A percentile compares a stretch with the other conserved stretches of the same genome.
Evolutionary conservation across 2,113 vertebrate genomes (phyloP).

Genomic region (Oryzias melastigma): DNA sequence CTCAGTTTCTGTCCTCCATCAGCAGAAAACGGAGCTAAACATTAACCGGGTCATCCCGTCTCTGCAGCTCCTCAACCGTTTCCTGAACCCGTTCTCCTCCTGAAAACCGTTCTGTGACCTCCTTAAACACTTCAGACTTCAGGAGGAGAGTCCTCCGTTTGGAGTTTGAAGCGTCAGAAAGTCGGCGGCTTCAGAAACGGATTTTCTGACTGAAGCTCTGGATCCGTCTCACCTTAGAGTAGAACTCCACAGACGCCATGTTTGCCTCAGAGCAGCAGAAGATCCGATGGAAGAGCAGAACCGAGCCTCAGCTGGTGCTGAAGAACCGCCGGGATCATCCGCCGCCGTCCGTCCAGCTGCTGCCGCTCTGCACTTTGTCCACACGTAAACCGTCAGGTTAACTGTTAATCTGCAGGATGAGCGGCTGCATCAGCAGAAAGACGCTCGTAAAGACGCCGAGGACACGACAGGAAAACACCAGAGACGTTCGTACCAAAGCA

Average conservation of each 20-base stretch:
- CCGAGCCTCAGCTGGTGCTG: background rate
- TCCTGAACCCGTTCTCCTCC: background rate
- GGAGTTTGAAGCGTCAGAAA: no score
- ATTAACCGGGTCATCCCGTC: conserved; percentile 74
- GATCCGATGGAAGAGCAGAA: background rate
- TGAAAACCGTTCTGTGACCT: no score
- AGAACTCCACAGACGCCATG: conserved; percentile 70
- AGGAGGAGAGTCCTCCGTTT: no score
- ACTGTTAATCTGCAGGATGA: conserved; percentile 73
- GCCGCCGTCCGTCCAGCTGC: conserved; percentile 14
- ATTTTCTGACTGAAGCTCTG: fast-evolving
- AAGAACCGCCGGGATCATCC: conserved; percentile 16
- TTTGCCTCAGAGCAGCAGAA: conserved; percentile 7
- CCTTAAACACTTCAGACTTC: no score
- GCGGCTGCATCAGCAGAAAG: conserved; percentile 12
- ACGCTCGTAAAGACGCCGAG: no score
- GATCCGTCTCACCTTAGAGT: conserved; percentile 70
- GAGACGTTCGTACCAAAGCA: no score
- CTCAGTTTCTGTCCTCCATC: conserved; percentile 61
- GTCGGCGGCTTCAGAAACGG: no score
- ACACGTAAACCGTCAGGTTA: conserved; percentile 62
- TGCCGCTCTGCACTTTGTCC: conserved; percentile 74
- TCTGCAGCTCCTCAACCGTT: conserved; percentile 38
- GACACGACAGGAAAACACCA: background rate
- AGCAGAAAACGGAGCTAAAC: conserved; percentile 81